Evolutionary conservation across 2,888 invertebrate species (phyloP).

Genomic region (Amphimallon solstitiale): DNA sequence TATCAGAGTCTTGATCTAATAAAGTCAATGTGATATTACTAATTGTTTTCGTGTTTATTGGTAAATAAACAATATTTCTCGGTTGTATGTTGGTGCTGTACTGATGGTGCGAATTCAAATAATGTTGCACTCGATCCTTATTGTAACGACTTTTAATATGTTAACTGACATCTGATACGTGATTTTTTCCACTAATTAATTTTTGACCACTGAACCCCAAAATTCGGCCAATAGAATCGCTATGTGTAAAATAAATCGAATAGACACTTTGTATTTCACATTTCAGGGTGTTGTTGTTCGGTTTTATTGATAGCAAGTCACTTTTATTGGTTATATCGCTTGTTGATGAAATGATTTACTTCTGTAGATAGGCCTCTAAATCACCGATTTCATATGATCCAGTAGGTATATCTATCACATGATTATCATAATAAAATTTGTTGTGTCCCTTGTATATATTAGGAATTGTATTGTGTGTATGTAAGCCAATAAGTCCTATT

Average conservation of each 20-base stretch:
- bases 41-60: not conserved
- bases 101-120: conserved; percentile 52
- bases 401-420: no score
- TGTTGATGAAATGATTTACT: no score
- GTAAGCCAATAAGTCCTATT: no score
- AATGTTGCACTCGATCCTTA: conserved; percentile 52
- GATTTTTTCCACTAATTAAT: conserved; percentile 5
- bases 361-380: no score
- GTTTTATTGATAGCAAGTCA: conserved; percentile 29
- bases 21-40: conserved; percentile 28
- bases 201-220: conserved; percentile 21
- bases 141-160: conserved; percentile 36
- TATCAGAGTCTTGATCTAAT: conserved; percentile 46
- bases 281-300: conserved; percentile 52
- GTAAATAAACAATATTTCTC: conserved; percentile 44
- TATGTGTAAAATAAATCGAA: conserved; percentile 23
- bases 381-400: no score
- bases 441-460: no score
- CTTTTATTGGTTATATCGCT: no score
- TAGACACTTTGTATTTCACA: conserved; percentile 38
- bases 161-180: conserved; percentile 36
- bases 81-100: conserved; percentile 55
- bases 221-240: conserved; percentile 16
- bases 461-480: no score
- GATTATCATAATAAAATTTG: no score